Base-by-base conservation (phyloP, 2,797 vertebrate genomes). In the Glyptemys insculpta region DNA sequence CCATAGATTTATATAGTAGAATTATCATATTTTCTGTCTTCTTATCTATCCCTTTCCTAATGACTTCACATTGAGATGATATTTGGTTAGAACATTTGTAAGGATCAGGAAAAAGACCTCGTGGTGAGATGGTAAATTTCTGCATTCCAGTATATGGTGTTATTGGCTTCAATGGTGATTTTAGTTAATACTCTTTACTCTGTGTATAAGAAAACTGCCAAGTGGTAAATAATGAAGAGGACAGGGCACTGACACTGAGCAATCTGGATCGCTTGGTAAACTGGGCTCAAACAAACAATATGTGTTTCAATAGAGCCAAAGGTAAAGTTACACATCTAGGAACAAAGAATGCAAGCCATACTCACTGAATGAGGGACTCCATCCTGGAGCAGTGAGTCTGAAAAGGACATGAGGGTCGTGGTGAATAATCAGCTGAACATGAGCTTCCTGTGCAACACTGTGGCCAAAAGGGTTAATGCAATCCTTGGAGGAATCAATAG, bases 81-180 rank as follows among this genome's bases (percentile, higher is more conserved):
- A 3, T 74, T 88, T 88, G 56, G 2, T 81, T 1, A 82, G 89
- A 91, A 91, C 54, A 31, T 12, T 0, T 10, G 15, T 56, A 8
- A 78, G 85, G 47, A 91, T 27, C 3, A 27, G 27, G 15, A 92
- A 59, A 81, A 52, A 54, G 8, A 7, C 0, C 0, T 83, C 31
- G 12, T 79, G 87, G 21, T 76, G 11, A 44, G 81, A 8, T 37
- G 37, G 3, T 34, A 2, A 54, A 34, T 78, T 72, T 18, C 44
- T 88, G 8, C 41, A 15, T 82, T 88, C 8, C 18, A 8, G 23
- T 85, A 91, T 91, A 53, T 72, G 83, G 18, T 79, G 15, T 3
- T 47, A 53, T 0, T 0, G 31, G 4, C 56, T 47, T 34, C 83
- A 81, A 18, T 29, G 82, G 44, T 88, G 34, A 6, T 87, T 12